Percentiles rank a stretch among this genome's conserved stretches.
Evolutionary conservation across 2,113 vertebrate genomes (phyloP).

Genomic region (Erythrocercus mccallii): DNA sequence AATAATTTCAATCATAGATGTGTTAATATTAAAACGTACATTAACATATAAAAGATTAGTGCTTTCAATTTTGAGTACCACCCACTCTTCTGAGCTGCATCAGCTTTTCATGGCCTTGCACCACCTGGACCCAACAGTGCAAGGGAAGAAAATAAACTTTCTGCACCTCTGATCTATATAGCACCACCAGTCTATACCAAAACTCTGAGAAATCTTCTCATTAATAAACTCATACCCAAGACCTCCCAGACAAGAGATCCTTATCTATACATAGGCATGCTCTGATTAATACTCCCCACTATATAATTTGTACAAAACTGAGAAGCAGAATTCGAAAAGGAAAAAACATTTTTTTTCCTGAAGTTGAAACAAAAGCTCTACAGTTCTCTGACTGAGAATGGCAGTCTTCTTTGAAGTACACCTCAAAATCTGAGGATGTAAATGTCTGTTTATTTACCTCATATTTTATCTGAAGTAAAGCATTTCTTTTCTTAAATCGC

Average conservation of each 20-base stretch:
- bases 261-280: background rate
- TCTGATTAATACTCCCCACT: background rate
- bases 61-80: background rate
- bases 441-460: background rate
- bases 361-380: background rate
- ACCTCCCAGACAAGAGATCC: background rate
- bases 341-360: background rate
- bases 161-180: background rate
- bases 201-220: background rate
- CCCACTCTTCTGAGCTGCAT: background rate
- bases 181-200: background rate
- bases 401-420: background rate
- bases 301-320: background rate
- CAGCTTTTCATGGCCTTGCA: background rate
- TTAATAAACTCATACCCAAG: background rate
- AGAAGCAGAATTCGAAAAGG: background rate
- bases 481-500: background rate
- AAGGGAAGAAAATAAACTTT: background rate
- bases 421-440: background rate
- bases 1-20: background rate
- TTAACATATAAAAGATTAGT: background rate
- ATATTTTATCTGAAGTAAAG: background rate
- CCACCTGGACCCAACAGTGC: rapidly evolving
- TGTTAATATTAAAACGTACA: background rate
- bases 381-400: background rate